Base-by-base conservation (phyloP, 2,888 invertebrate species). In the Junonia oenone region DNA sequence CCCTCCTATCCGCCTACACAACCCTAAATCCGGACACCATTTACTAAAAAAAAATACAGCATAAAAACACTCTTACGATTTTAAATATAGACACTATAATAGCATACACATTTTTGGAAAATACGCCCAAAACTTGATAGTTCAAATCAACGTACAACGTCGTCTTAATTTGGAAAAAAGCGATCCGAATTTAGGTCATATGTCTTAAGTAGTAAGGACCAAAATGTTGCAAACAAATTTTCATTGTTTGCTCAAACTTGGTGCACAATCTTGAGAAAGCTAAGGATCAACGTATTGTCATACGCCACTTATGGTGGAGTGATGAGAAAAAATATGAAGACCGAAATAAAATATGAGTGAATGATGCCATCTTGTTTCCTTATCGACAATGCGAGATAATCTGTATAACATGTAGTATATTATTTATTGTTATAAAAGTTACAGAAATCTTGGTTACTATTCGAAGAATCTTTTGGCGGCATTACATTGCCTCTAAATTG, bases 231-330 rank as follows among this genome's bases (percentile, higher is more conserved):
- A 22, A 8, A 6, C 2, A 5, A 5, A 26, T 35, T 27, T 45
- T 26, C 22, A 26, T 37, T 5, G 22, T 13, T 15, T 35, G 15
- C n/a, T 19, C 19, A 11, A 40, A 40, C 38, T 40, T 40, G 38
- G 19, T 17, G 11, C 15, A 40, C 38, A 17, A 19, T 40, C 15
- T 40, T 40, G 45, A 51, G 15, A 51, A 51, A 51, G 35, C 45
- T 19, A 8, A 33, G 40, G 45, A 33, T 33, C 45, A 35, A 51
- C 45, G 33, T 51, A 51, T 51, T 51, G 51, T 51, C 45, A 51
- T 45, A 26, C 45, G 51, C 45, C 51, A 51, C 51, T 45, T 33
- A 45, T 51, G 50, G 4, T 40, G 4, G 19, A 40, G 19, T 40
- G 19, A 40, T 40, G 19, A 19, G 15, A 17, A 40, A 40, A 40